Evolutionary conservation across 2,113 vertebrate genomes (phyloP).

Genomic region (Myotis davidii): DNA sequence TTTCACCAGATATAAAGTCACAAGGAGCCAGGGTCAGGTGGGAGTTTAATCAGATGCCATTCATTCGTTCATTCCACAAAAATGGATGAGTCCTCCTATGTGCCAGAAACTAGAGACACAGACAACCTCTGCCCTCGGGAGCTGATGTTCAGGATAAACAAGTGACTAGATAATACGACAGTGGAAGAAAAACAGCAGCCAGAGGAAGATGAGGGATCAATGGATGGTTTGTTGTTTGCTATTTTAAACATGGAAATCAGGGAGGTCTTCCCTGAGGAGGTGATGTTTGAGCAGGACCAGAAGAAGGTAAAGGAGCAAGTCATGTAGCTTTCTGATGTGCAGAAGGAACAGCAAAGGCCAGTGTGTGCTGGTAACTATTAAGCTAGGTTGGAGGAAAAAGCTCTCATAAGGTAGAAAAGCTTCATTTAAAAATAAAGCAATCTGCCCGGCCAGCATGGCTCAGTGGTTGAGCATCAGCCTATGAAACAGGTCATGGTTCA

Average conservation of each 20-base stretch:
- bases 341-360: neutral
- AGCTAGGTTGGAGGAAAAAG: neutral
- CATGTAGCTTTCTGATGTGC: neutral
- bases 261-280: neutral
- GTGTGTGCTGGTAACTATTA: neutral
- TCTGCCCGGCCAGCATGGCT: too few relatives aligned
- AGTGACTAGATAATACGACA: neutral
- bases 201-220: neutral
- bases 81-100: neutral
- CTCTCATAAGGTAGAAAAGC: neutral
- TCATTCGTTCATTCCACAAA: neutral
- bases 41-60: neutral
- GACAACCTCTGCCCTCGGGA: neutral
- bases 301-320: neutral
- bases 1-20: neutral
- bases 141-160: neutral
- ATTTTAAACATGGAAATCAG: neutral
- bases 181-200: neutral
- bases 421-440: neutral
- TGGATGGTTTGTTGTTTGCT: neutral
- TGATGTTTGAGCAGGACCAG: neutral
- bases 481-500: too few relatives aligned
- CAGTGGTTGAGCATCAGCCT: too few relatives aligned
- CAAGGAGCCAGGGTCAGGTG: too few relatives aligned
- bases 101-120: neutral